Percentiles rank a stretch among this genome's conserved stretches.
Evolutionary conservation across 2,113 vertebrate species (phyloP).

Genomic region (Orycteropus afer): DNA sequence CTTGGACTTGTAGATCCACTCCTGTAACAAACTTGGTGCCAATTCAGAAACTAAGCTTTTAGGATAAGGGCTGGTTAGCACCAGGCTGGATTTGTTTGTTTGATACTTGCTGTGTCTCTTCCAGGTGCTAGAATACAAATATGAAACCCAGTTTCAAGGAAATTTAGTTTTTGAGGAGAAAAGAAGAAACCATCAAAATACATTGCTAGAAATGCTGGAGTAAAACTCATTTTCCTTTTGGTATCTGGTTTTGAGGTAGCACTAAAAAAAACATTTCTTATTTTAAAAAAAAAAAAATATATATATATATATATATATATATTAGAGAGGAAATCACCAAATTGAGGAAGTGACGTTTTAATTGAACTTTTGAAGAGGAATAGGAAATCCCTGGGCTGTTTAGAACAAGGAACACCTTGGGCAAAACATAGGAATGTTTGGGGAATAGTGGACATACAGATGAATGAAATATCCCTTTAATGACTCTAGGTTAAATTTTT

Average conservation of each 20-base stretch:
- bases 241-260: not conserved
- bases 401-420: not conserved
- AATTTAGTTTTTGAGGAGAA: not conserved
- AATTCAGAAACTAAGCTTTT: not conserved
- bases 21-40: not conserved
- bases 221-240: not conserved
- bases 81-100: not conserved
- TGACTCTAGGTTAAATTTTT: not conserved
- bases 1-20: not conserved
- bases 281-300: not conserved
- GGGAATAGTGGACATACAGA: not conserved
- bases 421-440: not conserved
- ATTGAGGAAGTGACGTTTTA: not conserved
- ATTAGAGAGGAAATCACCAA: not conserved
- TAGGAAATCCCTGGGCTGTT: not conserved
- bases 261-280: not conserved
- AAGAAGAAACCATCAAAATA: not conserved
- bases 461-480: not conserved
- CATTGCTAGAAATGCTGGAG: not conserved
- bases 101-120: not conserved
- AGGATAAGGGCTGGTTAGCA: not conserved
- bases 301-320: not conserved
- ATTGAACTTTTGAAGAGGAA: not conserved
- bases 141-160: not conserved
- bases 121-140: not conserved